Percentiles rank a stretch among this genome's conserved stretches.
phyloP scores from a whole-genome alignment of 1,140 invertebrate species.

The Ceratina australensis region DNA sequence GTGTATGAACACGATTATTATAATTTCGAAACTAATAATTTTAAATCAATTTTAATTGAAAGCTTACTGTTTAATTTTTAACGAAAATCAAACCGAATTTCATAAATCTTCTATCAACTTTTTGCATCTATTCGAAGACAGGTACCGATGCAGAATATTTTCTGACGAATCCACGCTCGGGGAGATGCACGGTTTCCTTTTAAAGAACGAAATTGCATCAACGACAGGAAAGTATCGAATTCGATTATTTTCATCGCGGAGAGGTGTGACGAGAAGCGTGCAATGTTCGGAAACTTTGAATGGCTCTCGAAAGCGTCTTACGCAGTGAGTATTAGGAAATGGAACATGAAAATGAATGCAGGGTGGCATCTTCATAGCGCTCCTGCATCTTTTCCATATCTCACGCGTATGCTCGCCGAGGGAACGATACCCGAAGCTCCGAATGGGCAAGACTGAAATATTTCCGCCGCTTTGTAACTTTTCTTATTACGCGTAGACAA shows the following conservation, averaged over 20 bases:
- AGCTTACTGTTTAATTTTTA: no score
- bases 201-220: no score
- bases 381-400: slow-evolving; percentile 29
- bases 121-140: no score
- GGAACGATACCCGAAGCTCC: slow-evolving; percentile 11
- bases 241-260: slow-evolving; percentile 27
- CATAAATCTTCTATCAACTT: no score
- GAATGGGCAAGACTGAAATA: slow-evolving; percentile 8
- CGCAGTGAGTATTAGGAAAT: slow-evolving; percentile 40
- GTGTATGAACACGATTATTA: not conserved
- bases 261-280: slow-evolving; percentile 22
- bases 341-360: slow-evolving; percentile 48
- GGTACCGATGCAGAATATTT: not conserved
- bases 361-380: slow-evolving; percentile 11
- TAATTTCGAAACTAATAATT: not conserved
- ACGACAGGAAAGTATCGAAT: slow-evolving; percentile 8
- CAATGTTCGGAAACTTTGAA: slow-evolving; percentile 41
- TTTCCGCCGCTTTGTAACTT: not conserved
- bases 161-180: no score
- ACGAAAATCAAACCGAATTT: no score
- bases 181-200: not conserved
- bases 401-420: not conserved
- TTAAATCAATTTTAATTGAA: not conserved
- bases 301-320: slow-evolving; percentile 39
- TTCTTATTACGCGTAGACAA: slow-evolving; percentile 7